A percentile compares a stretch with the other conserved stretches of the same genome.
Evolutionary conservation across 2,888 invertebrate species (phyloP).

Genomic region (Hydraecia micacea): DNA sequence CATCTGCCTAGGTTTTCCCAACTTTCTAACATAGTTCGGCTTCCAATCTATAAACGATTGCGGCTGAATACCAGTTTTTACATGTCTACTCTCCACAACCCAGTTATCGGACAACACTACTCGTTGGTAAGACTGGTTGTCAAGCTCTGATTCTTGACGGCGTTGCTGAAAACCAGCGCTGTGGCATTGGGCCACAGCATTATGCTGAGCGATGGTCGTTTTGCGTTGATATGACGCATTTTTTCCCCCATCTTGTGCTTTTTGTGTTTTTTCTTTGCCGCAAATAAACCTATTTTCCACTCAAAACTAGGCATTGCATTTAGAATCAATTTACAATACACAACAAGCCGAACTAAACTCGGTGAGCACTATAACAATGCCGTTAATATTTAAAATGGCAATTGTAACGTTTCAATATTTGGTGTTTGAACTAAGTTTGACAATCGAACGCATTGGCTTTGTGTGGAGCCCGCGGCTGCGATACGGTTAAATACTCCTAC

Average conservation of each 20-base stretch:
- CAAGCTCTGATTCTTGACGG: no score
- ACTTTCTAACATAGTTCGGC: not conserved
- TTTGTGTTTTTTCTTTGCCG: not conserved
- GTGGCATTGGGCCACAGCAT: no score
- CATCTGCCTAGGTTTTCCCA: not conserved
- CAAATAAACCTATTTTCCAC: not conserved
- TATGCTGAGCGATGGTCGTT: not conserved
- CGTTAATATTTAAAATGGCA: slow-evolving; percentile 57
- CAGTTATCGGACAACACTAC: not conserved
- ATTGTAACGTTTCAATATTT: slow-evolving; percentile 61
- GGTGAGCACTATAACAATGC: slow-evolving; percentile 24
- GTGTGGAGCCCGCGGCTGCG: slow-evolving; percentile 41
- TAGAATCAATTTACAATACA: slow-evolving; percentile 17
- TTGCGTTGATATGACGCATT: no score
- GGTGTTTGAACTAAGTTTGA: slow-evolving; percentile 55
- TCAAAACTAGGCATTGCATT: not conserved
- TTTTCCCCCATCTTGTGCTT: no score
- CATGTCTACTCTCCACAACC: not conserved
- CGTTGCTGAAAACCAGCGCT: no score
- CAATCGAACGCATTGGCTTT: slow-evolving; percentile 44
- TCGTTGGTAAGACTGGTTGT: not conserved
- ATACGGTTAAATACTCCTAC: slow-evolving; percentile 19
- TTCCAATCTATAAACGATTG: not conserved
- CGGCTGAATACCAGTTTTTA: no score
- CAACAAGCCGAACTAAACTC: slow-evolving; percentile 14